These are phyloP conservation scores for Propithecus perrieri DNA, from an alignment of 2,797 vertebrate genomes.

Conservation along the genomic window DNA sequence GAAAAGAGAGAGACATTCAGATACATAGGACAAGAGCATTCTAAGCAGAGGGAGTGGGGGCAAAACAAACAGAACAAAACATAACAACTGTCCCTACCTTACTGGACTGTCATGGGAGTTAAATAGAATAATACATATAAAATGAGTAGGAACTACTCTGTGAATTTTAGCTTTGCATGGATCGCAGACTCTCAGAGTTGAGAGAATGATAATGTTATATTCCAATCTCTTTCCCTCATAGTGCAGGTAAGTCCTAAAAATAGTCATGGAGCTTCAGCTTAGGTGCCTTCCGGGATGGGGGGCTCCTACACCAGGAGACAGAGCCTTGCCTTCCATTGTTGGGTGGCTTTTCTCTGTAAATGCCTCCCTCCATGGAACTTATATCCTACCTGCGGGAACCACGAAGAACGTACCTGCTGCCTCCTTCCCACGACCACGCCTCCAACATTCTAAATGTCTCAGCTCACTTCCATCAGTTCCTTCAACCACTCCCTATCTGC, in stretches of 20 bases:
- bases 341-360: not conserved
- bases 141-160: not conserved
- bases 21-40: not conserved
- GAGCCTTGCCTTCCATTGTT: not conserved
- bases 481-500: not conserved
- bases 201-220: not conserved
- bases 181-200: not conserved
- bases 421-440: not conserved
- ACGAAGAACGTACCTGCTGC: not conserved
- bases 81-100: not conserved
- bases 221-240: not conserved
- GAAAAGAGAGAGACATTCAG: not conserved
- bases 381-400: not conserved
- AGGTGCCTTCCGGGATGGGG: not conserved
- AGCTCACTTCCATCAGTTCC: not conserved
- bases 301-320: not conserved
- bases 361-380: not conserved
- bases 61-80: not conserved
- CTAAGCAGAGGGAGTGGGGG: not conserved
- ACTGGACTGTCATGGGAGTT: not conserved
- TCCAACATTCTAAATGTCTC: not conserved
- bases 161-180: not conserved
- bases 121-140: not conserved
- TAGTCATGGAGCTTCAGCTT: not conserved
- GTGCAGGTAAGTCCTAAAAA: not conserved